Base-by-base conservation (phyloP, 1,140 invertebrate genomes). In the Drosophila pandora region DNA sequence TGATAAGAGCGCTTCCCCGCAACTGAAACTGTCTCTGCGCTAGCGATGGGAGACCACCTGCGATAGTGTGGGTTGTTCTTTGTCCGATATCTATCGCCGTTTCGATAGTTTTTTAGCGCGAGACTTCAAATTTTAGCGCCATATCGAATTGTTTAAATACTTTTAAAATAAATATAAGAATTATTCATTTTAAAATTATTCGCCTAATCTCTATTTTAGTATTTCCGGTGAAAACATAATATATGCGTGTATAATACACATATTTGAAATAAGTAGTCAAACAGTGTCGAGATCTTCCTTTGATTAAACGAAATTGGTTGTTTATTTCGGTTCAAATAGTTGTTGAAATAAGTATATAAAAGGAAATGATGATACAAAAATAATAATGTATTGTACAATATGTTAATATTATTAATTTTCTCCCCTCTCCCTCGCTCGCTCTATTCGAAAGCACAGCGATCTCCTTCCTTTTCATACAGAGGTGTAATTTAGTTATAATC, bases 331-430 rank as follows among this genome's bases (percentile, higher is more conserved):
- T 69, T 80, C 61, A 80, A 76, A 81, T 47, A 60, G 62, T 71
- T 73, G 70, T 65, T 68, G 77, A 80, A 80, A 63, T 57, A 70
- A 61, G 57, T 73, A 70, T 73, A 61, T 73, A 71, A 70, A 69
- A 60, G 56, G 55, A 60, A 60, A 69, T 72, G 56, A 70, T 60
- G 64, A 60, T 72, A 73, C 58, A 61, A 61, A 78, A 65, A 79
- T 79, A 70, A 68, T 79, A 79, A 57, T 49, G 80, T 80, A 80
- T 80, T 80, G 64, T 80, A 80, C 78, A 80, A 80, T 79, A 79
- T 80, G 65, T 71, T 76, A 71, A 80, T 80, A 55, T 54, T 43
- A 76, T 56, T 76, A 70, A 28, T 58, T 52, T 25, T 61, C 34
- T 45, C 45, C 50, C 50, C 50, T 21, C 2, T 30, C 28, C 12